Evolutionary conservation across 1,140 invertebrate genomes (phyloP).

Genomic region (Charaxes varanes): DNA sequence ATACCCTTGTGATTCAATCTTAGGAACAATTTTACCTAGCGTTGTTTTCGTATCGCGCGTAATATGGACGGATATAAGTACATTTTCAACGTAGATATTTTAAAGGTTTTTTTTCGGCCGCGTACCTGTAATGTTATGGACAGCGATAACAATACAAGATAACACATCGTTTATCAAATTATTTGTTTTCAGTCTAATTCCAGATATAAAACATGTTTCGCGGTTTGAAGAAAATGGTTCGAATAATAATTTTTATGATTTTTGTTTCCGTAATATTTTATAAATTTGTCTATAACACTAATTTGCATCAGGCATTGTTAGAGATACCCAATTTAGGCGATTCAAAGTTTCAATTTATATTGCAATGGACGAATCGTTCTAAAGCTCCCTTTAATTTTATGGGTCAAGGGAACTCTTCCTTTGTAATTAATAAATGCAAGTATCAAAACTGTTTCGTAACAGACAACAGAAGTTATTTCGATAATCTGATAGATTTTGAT

Average conservation of each 20-base stretch:
- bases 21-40: too few relatives aligned
- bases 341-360: slow-evolving; percentile 29
- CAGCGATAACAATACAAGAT: too few relatives aligned
- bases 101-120: too few relatives aligned
- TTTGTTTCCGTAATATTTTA: neutral
- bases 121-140: too few relatives aligned
- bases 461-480: slow-evolving; percentile 22
- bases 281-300: neutral
- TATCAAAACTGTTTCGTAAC: slow-evolving; percentile 41
- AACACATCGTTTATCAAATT: too few relatives aligned
- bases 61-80: too few relatives aligned
- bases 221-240: too few relatives aligned
- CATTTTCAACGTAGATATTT: too few relatives aligned
- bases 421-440: slow-evolving; percentile 32
- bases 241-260: neutral
- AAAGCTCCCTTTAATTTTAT: slow-evolving; percentile 35
- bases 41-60: too few relatives aligned
- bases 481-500: slow-evolving; percentile 31
- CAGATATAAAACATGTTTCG: too few relatives aligned
- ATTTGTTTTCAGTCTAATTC: too few relatives aligned
- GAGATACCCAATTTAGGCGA: slow-evolving; percentile 14
- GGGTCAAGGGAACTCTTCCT: slow-evolving; percentile 28
- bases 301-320: neutral
- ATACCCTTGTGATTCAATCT: too few relatives aligned
- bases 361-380: slow-evolving; percentile 33